phyloP scores from a whole-genome alignment of 2,113 vertebrate species.

The Meriones unguiculatus region DNA sequence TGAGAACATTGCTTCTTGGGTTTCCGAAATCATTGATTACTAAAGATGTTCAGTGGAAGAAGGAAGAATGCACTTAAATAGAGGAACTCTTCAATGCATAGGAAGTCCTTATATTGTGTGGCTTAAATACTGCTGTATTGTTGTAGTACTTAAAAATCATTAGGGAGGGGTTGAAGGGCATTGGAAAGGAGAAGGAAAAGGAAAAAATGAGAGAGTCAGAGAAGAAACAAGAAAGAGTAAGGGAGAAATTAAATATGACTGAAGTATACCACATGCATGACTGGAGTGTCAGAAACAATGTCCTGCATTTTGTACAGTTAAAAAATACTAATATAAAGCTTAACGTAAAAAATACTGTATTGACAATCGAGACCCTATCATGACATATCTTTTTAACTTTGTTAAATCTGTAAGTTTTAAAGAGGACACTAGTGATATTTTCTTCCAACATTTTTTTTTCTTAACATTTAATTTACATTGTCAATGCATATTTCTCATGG shows the following conservation, averaged over 20 bases:
- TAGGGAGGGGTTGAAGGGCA: not conserved
- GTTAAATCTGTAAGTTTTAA: not conserved
- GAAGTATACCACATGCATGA: not conserved
- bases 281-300: not conserved
- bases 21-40: not conserved
- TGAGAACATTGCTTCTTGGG: not conserved
- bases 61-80: not conserved
- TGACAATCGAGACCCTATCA: not conserved
- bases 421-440: not conserved
- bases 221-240: not conserved
- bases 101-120: not conserved
- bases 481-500: not conserved
- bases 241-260: no score
- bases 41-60: not conserved
- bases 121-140: not conserved
- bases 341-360: slow-evolving; percentile 4
- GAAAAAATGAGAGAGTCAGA: not conserved
- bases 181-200: not conserved
- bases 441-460: not conserved
- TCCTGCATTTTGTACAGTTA: not conserved
- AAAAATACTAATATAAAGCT: not conserved
- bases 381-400: not conserved
- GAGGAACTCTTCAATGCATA: not conserved
- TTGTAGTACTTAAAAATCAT: not conserved
- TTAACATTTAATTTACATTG: not conserved